Base-by-base conservation (phyloP, 2,888 invertebrate genomes). In the Platycheirus albimanus region DNA sequence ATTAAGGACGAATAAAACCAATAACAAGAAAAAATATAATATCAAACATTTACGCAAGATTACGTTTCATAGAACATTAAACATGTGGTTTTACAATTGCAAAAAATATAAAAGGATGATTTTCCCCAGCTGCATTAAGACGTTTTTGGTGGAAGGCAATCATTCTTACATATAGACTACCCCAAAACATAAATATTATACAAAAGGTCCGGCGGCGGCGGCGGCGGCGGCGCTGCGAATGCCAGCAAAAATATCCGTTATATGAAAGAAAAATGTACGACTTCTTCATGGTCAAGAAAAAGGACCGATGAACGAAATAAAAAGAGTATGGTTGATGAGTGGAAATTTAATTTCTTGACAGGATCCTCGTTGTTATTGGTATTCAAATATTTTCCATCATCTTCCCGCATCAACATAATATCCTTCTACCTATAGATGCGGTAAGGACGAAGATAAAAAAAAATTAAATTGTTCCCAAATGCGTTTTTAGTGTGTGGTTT, bases 401-500 rank as follows among this genome's bases (percentile, higher is more conserved):
- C 58, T 1, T 43, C 5, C 1, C 19, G 0, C 1, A 0, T 41
- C 24, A 20, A 8, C 36, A 20, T 10, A 24, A 19, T 15, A 45
- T n/a, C 10, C 17, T 17, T 1, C 1, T 11, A 15, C 28, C 5
- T 15, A 19, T 0, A 7, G 36, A 52, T 20, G 36, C 52, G 19
- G 38, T 2, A 24, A 38, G 24, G 24, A 43, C 6, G n/a, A n/a
- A n/a, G n/a, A 45, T n/a, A 15, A 52, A 19, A 36, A 30, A 49
- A 28, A 63, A 66, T 76, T 45, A 71, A 81, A 81, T 67, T 71
- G 71, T 81, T 45, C 76, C 77, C 77, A 77, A 72, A 77, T 77
- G 81, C 67, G 81, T 77, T 81, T 77, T 81, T 77, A 81, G 66
- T 33, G 63, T 54, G 54, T 71, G 71, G 61, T 81, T 81, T 67